These are phyloP conservation scores for Sitobion miscanthi DNA, from an alignment of 1,140 invertebrate genomes.

Conservation along the genomic window DNA sequence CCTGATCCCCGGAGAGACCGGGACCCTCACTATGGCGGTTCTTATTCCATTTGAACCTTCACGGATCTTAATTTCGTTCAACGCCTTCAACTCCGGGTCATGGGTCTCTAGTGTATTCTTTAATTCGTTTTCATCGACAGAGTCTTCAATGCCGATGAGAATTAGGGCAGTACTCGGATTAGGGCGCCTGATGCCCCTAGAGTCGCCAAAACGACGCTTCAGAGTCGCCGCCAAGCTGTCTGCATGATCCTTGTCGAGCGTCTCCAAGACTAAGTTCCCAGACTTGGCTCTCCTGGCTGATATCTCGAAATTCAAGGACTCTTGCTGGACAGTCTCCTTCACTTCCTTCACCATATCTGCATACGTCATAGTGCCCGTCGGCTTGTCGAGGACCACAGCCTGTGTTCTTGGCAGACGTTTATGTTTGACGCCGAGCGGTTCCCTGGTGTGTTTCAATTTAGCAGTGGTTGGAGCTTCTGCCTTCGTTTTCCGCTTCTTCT, in stretches of 20 bases:
- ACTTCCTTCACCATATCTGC: too few relatives aligned
- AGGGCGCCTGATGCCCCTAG: background rate
- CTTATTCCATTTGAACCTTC: too few relatives aligned
- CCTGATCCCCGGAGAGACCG: background rate
- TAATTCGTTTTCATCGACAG: background rate
- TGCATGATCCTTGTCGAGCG: background rate
- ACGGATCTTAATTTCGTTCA: background rate
- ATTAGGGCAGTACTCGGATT: background rate
- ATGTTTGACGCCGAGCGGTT: too few relatives aligned
- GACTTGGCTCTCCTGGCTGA: background rate
- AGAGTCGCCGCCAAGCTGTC: background rate
- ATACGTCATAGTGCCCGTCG: background rate
- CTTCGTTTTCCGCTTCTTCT: too few relatives aligned
- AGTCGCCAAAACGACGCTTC: background rate
- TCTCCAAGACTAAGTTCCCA: background rate
- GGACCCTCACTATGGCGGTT: too few relatives aligned
- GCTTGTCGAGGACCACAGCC: background rate
- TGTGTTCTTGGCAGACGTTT: background rate
- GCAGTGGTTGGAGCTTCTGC: too few relatives aligned
- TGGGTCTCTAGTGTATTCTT: background rate
- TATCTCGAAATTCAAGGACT: background rate
- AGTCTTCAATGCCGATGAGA: background rate
- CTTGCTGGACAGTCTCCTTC: background rate
- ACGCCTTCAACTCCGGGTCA: background rate
- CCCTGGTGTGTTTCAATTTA: too few relatives aligned